Conservation (phyloP, 2,888 invertebrate genomes). For the Entomobrya multifasciata region DNA sequence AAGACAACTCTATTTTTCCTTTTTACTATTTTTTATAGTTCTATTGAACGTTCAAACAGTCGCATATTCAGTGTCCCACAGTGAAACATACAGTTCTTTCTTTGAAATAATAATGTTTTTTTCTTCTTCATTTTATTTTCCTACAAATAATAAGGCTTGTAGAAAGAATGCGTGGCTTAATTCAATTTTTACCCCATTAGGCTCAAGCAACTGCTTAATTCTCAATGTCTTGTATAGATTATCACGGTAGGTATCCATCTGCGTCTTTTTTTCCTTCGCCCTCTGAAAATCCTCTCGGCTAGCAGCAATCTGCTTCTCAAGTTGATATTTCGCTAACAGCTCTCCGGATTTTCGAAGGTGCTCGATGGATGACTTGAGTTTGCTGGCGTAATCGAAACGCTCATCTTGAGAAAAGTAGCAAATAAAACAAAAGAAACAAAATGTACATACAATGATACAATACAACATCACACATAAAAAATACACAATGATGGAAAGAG, state of each 20-base stretch:
- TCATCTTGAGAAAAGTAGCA: constrained; percentile 85
- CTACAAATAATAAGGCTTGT: neutral
- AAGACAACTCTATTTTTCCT: constrained; percentile 24
- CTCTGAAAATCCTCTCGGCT: constrained; percentile 95
- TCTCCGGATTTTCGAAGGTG: constrained; percentile 93
- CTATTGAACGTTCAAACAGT: too few species aligned
- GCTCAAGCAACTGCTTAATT: constrained; percentile 90
- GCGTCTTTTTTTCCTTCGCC: constrained; percentile 92
- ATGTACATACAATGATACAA: neutral
- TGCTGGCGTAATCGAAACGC: constrained; percentile 95
- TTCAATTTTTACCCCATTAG: constrained; percentile 85
- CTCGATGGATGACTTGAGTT: constrained; percentile 91
- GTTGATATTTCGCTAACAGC: constrained; percentile 92
- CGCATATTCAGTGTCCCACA: constrained; percentile 3
- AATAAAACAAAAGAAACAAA: neutral
- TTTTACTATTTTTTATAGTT: neutral
- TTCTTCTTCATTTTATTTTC: neutral
- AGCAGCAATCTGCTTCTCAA: constrained; percentile 95
- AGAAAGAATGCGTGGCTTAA: neutral
- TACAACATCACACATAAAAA: neutral
- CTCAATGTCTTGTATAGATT: constrained; percentile 89
- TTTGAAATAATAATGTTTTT: neutral
- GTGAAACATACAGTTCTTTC: neutral
- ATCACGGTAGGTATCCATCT: constrained; percentile 91
- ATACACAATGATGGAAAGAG: neutral